Base-by-base conservation (phyloP, 2,888 invertebrate genomes). In the Papilio demoleus region DNA sequence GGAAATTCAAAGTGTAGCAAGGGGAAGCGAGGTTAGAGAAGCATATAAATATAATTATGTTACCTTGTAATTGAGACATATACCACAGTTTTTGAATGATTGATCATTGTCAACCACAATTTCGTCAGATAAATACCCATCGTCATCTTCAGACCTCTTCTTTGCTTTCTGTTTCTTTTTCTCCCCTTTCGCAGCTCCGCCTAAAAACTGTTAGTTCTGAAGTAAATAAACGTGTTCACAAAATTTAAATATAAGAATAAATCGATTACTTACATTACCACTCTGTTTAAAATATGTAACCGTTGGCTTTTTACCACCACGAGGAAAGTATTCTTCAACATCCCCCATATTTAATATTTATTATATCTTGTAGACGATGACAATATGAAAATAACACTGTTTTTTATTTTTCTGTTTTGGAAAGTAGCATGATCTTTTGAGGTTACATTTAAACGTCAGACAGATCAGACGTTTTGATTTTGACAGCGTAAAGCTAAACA, bases 301-400 rank as follows among this genome's bases (percentile, higher is more conserved):
- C 40, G 86, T 82, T 1, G 93, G 90, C 75, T 93, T 93, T 76
- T 88, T 92, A 11, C 94, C 93, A 62, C 94, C 94, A 68, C 94
- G 90, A 14, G 94, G 94, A 81, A 94, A 94, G 78, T 92, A 93
- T 78, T 93, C 93, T 75, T 94, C 94, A 61, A 84, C 85, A 42
- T 89, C 89, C 61, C 74, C 87, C 88, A 90, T 90, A 71, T 42
- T 76, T 76, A 72, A 63, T 75, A 62, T 69, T 36, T 74, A 62
- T 70, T 31, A 60, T 40, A 1, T 4, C 60, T 27, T 22, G 47
- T 50, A 3, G 3, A 14, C 6, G 14, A 42, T 31, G 14, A 24
- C 2, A 27, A 17, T 62, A 17, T 56, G 17, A 40, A 17, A 56
- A n/a, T 22, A 5, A 65, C 56, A 62, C 11, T 31, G 19, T 27